These are phyloP conservation scores for Sebastolobus altivelis DNA, from an alignment of 2,797 vertebrate species.

Conservation along the genomic window DNA sequence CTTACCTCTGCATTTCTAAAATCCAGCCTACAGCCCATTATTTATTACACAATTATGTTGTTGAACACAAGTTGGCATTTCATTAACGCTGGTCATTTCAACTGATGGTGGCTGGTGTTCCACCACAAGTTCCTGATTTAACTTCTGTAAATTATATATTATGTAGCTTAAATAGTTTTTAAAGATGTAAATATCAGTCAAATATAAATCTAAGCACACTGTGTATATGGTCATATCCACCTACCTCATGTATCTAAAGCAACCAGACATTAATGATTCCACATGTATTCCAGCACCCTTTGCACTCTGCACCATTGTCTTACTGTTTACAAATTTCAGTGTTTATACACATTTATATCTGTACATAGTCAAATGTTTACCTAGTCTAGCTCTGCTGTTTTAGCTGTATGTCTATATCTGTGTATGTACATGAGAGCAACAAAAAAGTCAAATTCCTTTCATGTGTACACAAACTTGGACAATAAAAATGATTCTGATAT, in stretches of 20 bases:
- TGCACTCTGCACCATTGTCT: background rate
- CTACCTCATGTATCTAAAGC: background rate
- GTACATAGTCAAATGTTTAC: background rate
- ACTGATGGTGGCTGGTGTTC: background rate
- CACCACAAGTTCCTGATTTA: background rate
- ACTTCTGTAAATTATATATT: background rate
- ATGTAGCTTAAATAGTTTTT: background rate
- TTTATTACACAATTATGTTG: background rate
- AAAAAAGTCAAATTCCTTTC: accelerated
- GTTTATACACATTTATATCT: background rate
- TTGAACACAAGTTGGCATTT: background rate
- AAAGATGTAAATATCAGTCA: background rate
- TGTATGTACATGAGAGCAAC: background rate
- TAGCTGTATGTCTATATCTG: background rate
- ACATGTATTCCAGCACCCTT: no score
- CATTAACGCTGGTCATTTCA: background rate
- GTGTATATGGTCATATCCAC: background rate
- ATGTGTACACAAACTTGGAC: accelerated
- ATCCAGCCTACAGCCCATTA: background rate
- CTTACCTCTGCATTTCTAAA: background rate
- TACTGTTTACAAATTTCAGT: background rate
- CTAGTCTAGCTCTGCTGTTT: background rate
- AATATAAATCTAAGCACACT: background rate
- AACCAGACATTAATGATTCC: background rate
- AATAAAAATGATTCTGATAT: background rate